These are phyloP conservation scores for Aricia agestis DNA, from an alignment of 1,140 invertebrate species.

Conservation along the genomic window DNA sequence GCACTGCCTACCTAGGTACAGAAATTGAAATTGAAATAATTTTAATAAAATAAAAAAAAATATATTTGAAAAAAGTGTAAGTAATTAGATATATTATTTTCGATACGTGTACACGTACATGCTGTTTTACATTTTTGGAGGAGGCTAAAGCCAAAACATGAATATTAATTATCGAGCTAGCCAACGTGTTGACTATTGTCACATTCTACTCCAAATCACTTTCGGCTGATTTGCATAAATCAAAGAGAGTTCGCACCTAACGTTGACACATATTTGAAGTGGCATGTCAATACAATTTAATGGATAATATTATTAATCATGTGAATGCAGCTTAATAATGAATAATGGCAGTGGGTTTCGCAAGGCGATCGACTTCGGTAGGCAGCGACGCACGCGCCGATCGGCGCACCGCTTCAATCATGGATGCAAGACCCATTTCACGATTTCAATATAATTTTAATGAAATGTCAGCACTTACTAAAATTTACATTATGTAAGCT, in stretches of 20 bases:
- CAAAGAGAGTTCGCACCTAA: neutral
- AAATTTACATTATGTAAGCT: conserved; percentile 59
- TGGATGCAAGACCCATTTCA: conserved; percentile 64
- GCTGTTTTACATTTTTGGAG: too few relatives aligned
- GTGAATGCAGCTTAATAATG: conserved; percentile 31
- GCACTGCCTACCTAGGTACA: too few relatives aligned
- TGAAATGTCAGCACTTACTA: conserved; percentile 68
- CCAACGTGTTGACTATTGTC: neutral
- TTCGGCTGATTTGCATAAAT: neutral
- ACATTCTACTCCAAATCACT: neutral
- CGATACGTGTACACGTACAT: too few relatives aligned
- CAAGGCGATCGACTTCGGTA: conserved; percentile 52
- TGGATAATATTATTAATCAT: conserved; percentile 19
- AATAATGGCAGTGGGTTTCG: conserved; percentile 31
- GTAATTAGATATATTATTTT: too few relatives aligned
- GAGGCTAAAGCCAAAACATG: neutral
- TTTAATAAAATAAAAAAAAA: too few relatives aligned
- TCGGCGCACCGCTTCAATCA: conserved; percentile 55
- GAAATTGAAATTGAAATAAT: too few relatives aligned
- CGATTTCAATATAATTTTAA: conserved; percentile 72
- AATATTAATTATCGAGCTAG: neutral
- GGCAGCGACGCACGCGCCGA: conserved; percentile 57
- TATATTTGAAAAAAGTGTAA: too few relatives aligned
- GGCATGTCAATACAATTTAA: conserved; percentile 9
- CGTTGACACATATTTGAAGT: conserved; percentile 8